Evolutionary conservation across 2,113 vertebrate genomes (phyloP).

Genomic region (Onychostoma macrolepis): DNA sequence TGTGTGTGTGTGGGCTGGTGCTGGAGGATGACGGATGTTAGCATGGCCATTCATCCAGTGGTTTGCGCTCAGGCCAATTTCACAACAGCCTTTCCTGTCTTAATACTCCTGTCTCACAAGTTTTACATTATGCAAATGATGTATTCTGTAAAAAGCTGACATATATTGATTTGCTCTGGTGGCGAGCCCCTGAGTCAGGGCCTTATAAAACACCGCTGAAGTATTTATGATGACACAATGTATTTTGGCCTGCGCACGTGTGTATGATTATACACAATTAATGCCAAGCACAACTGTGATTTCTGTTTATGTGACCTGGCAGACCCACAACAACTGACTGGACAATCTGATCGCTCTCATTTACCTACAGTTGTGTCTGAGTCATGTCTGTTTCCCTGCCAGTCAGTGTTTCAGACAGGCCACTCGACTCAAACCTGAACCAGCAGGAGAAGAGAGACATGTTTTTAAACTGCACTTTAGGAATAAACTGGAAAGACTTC

Average conservation of each 20-base stretch:
- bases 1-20: background rate
- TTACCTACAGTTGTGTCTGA: background rate
- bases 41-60: constrained; percentile 17
- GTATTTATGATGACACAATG: constrained; percentile 28
- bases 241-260: background rate
- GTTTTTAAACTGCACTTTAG: too few species aligned
- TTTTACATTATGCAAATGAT: constrained; percentile 33
- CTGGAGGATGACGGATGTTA: constrained; percentile 22
- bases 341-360: background rate
- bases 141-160: constrained; percentile 9
- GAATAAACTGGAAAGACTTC: background rate
- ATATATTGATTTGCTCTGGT: constrained; percentile 15
- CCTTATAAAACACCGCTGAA: constrained; percentile 4
- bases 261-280: background rate
- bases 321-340: constrained; percentile 7
- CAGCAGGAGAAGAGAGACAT: too few species aligned
- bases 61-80: constrained; percentile 14
- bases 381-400: constrained; percentile 14
- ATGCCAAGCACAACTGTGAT: constrained; percentile 26
- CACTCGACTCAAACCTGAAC: constrained; percentile 3
- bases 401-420: background rate
- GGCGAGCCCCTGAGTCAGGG: constrained; percentile 6
- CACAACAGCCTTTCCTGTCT: constrained; percentile 22
- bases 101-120: constrained; percentile 23
- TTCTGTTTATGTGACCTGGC: constrained; percentile 26